Percentiles rank a stretch among this genome's conserved stretches.
Conservation (phyloP, 2,797 vertebrate species). For the Tragopan temminckii region DNA sequence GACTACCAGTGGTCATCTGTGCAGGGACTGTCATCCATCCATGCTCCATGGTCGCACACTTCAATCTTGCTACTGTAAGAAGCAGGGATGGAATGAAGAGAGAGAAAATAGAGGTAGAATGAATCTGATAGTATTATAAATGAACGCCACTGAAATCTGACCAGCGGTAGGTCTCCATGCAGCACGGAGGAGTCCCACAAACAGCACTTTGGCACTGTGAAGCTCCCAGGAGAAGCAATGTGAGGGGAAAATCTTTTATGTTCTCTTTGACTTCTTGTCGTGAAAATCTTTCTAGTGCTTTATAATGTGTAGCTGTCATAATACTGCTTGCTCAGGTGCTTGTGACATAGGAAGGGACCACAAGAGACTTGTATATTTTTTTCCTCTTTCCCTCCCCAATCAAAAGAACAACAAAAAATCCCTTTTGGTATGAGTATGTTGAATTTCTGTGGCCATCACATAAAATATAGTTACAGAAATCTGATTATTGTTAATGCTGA, state of each 20-base stretch:
- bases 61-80: fast-evolving
- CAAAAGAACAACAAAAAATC: background rate
- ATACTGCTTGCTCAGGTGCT: background rate
- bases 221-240: fast-evolving
- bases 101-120: background rate
- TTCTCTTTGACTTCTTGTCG: background rate
- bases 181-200: background rate
- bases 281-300: background rate
- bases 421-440: background rate
- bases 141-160: background rate
- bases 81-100: background rate
- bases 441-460: background rate
- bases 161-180: background rate
- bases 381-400: no score
- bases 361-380: background rate
- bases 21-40: no score
- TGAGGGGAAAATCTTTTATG: background rate
- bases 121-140: background rate
- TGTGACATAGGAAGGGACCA: background rate
- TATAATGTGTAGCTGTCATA: background rate
- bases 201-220: background rate
- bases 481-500: background rate
- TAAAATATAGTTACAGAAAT: background rate
- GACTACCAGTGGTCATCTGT: background rate
- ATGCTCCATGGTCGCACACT: background rate